Evolutionary conservation across 2,113 vertebrate genomes (phyloP), one percentile per base, ranked within the genome.

Genomic region (Acrocephalus kingi): DNA sequence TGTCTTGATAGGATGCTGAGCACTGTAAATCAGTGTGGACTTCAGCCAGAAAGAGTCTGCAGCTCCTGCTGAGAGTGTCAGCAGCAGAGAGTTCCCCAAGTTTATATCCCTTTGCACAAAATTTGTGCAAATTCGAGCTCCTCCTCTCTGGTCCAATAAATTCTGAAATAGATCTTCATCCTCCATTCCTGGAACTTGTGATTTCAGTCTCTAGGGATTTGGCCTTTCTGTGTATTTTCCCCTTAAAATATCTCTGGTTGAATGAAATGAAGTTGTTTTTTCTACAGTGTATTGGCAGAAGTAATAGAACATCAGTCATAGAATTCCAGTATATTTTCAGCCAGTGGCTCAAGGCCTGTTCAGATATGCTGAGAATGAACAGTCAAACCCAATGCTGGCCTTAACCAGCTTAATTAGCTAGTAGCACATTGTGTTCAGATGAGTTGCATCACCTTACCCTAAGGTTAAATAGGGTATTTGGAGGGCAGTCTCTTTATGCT

Each of bases 1-100:
- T 93, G 48, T 86, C 90, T 95, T 90, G 88, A 84, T 96, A 94
- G 88, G 82, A 86, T 94, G 92, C 85, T 94, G 85, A 94, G 76
- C 62, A 62, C 48, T 93, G 92, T 96, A 95, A 96, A 96, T 96
- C 92, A 88, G 49, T 41, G 56, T 94, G 83, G 61, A 72, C 69
- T 87, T 94, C 83, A 92, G 94, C 92, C 95, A 96, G 90, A 88
- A 96, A 64, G 59, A 86, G 48, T 71, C 68, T 95, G 90, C 79
- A 92, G 64, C 49, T 55, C 85, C 85, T 94, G 90, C 96, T 95
- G 94, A 89, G 94, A 77, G 56, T 56, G 45, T 94, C 75, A 88
- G 79, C 85, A 95, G 54, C 76, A 74, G 14, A 56, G 61, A 93
- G 55, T 71, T 97, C 62, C 90, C 41, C 61, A 49, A 75, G 56